Conservation (phyloP, 1,140 invertebrate species). For the Meloidogyne hapla region DNA sequence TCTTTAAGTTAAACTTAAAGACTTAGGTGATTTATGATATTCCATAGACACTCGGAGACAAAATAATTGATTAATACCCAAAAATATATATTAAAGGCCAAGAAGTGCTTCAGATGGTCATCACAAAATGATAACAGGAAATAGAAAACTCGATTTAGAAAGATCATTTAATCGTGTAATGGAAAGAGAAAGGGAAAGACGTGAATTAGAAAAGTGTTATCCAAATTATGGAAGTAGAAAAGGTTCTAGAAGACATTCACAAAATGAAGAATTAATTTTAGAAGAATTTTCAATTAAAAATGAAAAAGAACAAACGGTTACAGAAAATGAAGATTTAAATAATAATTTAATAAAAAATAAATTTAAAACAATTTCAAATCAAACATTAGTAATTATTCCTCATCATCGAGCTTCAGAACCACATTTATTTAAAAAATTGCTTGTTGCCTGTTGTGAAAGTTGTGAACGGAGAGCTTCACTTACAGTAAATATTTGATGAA, state of each 20-base stretch:
- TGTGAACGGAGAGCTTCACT: slow-evolving; percentile 58
- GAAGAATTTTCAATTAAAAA: background rate
- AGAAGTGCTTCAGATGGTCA: slow-evolving; percentile 47
- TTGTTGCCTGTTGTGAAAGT: slow-evolving; percentile 57
- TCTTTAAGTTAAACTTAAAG: no score
- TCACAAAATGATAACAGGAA: slow-evolving; percentile 28
- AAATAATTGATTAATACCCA: no score
- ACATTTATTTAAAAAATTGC: slow-evolving; percentile 60
- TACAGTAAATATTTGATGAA: slow-evolving; percentile 9
- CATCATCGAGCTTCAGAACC: slow-evolving; percentile 13
- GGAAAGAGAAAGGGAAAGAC: slow-evolving; percentile 47
- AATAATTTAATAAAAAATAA: slow-evolving; percentile 15
- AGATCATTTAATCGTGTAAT: slow-evolving; percentile 55
- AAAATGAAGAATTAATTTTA: background rate
- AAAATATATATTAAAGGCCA: slow-evolving; percentile 23
- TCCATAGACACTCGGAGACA: no score
- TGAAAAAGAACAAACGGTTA: background rate
- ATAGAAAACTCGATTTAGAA: slow-evolving; percentile 56
- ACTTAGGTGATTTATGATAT: no score
- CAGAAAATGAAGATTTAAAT: background rate
- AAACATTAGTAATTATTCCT: background rate
- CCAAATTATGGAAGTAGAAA: background rate
- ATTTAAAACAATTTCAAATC: background rate
- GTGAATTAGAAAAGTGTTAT: background rate
- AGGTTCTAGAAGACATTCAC: background rate